phyloP scores from a whole-genome alignment of 2,888 invertebrate genomes.

The Pammene fasciana region DNA sequence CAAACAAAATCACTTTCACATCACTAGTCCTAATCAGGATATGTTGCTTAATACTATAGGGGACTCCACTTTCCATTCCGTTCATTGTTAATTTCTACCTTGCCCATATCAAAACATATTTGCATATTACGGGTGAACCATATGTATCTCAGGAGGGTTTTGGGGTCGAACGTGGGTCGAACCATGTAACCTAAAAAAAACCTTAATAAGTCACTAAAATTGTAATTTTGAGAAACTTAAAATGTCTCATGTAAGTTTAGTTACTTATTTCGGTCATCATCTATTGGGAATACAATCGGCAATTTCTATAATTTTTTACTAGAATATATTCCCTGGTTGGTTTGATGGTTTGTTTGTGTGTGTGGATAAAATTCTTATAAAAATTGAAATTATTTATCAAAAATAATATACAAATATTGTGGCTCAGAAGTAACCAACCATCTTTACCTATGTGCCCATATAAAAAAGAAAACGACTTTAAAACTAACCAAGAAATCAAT shows the following conservation, averaged over 20 bases:
- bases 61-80: conserved; percentile 19
- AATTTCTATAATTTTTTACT: too few species aligned
- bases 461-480: background rate
- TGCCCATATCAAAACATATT: conserved; percentile 13
- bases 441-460: too few species aligned
- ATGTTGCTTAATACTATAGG: conserved; percentile 5
- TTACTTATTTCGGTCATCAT: too few species aligned
- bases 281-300: too few species aligned
- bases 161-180: background rate
- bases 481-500: background rate
- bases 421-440: too few species aligned
- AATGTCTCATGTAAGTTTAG: too few species aligned
- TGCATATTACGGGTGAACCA: background rate
- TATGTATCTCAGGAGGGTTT: background rate
- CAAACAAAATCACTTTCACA: conserved; percentile 6
- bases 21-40: background rate
- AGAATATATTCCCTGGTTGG: too few species aligned
- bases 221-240: too few species aligned
- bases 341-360: too few species aligned
- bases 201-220: background rate
- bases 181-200: background rate
- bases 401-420: too few species aligned
- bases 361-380: too few species aligned
- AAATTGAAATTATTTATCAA: too few species aligned
- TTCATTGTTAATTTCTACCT: conserved; percentile 6